Conservation (phyloP, 1,140 invertebrate genomes). For the Bursaphelenchus mucronatus region DNA sequence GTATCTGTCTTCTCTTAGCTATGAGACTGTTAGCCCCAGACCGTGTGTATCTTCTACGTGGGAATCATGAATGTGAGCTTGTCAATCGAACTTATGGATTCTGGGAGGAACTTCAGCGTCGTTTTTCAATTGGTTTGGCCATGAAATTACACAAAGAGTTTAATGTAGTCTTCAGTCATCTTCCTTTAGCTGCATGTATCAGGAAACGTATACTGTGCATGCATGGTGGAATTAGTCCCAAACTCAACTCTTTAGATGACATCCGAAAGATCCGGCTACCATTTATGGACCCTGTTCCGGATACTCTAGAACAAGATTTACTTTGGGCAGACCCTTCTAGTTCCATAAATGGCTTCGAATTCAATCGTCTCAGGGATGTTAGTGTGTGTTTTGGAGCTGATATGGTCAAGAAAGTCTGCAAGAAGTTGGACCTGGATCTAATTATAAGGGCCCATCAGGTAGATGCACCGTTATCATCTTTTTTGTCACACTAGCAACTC, state of each 20-base stretch:
- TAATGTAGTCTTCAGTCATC: conserved; percentile 62
- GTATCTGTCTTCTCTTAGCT: conserved; percentile 18
- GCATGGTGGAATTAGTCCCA: conserved; percentile 75
- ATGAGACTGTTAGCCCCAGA: conserved; percentile 21
- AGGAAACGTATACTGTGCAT: conserved; percentile 67
- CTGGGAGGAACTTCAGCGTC: conserved; percentile 66
- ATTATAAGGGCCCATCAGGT: conserved; percentile 59
- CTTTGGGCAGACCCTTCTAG: conserved; percentile 65
- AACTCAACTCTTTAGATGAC: conserved; percentile 66
- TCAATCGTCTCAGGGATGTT: conserved; percentile 35
- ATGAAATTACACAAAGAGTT: conserved; percentile 65
- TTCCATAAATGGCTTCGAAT: conserved; percentile 57
- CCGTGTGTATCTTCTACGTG: conserved; percentile 66
- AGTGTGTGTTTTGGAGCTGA: conserved; percentile 40
- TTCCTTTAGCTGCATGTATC: conserved; percentile 72
- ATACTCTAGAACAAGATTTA: conserved; percentile 58
- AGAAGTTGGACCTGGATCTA: conserved; percentile 26
- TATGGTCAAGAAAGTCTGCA: conserved; percentile 24
- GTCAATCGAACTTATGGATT: conserved; percentile 64
- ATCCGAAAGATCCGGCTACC: conserved; percentile 37
- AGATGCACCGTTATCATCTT: conserved; percentile 61
- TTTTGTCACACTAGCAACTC: background rate
- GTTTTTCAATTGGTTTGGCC: conserved; percentile 61
- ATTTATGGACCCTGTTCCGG: conserved; percentile 19
- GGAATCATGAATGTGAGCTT: conserved; percentile 69